Percentiles rank a stretch among this genome's conserved stretches.
phyloP scores from a whole-genome alignment of 2,888 invertebrate species.

The Timandra comae region DNA sequence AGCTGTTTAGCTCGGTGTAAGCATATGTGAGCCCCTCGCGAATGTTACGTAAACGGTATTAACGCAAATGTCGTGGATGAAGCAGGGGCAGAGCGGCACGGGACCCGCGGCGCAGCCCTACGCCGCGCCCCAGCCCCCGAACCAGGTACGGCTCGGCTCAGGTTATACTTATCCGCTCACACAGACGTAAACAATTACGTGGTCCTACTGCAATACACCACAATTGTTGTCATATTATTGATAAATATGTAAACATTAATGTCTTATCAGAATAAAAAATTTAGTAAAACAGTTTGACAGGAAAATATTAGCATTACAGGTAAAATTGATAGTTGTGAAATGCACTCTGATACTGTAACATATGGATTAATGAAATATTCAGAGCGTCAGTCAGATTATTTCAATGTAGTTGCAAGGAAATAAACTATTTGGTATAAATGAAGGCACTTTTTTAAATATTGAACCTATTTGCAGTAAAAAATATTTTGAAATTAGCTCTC shows the following conservation, averaged over 20 bases:
- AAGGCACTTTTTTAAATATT: too few relatives aligned
- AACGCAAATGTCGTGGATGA: slow-evolving; percentile 70
- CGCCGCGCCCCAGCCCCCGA: slow-evolving; percentile 58
- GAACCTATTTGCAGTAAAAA: too few relatives aligned
- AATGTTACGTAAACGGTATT: slow-evolving; percentile 70
- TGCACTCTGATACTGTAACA: too few relatives aligned
- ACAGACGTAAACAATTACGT: slow-evolving; percentile 68
- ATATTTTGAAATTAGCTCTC: too few relatives aligned
- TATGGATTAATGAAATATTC: too few relatives aligned
- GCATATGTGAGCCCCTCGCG: slow-evolving; percentile 58
- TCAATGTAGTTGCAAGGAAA: too few relatives aligned
- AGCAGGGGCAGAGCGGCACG: slow-evolving; percentile 48
- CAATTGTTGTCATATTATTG: slow-evolving; percentile 33
- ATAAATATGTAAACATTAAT: slow-evolving; percentile 21
- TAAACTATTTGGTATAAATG: too few relatives aligned
- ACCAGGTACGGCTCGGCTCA: slow-evolving; percentile 56
- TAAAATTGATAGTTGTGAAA: too few relatives aligned
- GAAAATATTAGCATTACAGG: too few relatives aligned
- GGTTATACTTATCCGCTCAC: slow-evolving; percentile 38
- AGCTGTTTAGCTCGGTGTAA: slow-evolving; percentile 45
- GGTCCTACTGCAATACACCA: slow-evolving; percentile 32
- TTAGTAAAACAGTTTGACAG: too few relatives aligned
- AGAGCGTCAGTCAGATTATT: too few relatives aligned
- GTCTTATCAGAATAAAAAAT: too few relatives aligned
- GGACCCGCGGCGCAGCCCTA: slow-evolving; percentile 47